Conservation (phyloP, 2,888 invertebrate genomes). For the Cyrtodaria siliqua region DNA sequence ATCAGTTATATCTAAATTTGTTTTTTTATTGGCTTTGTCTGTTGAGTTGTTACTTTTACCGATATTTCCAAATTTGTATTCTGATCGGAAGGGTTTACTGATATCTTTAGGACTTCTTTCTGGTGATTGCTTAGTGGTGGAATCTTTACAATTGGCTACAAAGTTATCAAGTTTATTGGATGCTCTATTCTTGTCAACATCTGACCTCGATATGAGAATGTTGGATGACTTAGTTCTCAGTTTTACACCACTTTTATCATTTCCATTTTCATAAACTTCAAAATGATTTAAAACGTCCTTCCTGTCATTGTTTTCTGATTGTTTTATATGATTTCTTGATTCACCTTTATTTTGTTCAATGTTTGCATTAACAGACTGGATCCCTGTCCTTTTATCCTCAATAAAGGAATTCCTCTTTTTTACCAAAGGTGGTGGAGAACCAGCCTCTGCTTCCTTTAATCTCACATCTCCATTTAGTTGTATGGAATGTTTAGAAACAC, state of each 20-base stretch:
- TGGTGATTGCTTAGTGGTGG: neutral
- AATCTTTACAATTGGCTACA: too few relatives aligned
- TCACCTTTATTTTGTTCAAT: too few relatives aligned
- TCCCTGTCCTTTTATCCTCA: neutral
- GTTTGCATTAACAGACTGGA: too few relatives aligned
- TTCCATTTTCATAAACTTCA: neutral
- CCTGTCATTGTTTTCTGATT: neutral
- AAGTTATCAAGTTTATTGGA: neutral
- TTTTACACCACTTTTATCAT: constrained; percentile 5
- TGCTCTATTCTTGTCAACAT: constrained; percentile 39
- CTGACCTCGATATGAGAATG: constrained; percentile 49
- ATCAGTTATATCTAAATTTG: neutral
- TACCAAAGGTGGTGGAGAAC: constrained; percentile 11
- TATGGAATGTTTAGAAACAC: too few relatives aligned
- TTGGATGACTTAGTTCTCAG: constrained; percentile 30
- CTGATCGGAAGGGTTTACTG: neutral
- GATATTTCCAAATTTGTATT: neutral
- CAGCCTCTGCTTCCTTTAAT: constrained; percentile 12
- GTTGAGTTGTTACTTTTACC: neutral
- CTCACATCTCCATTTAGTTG: neutral
- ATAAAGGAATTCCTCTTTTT: constrained; percentile 22
- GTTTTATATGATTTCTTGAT: too few relatives aligned
- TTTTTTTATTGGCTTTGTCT: neutral
- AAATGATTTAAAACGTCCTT: neutral
- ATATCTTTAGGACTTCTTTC: constrained; percentile 23